Evolutionary conservation across 37 sponge, comb jelly and placozoan genomes (phyloP), one percentile per base, ranked within the genome.

Genomic region (Geodia barretti): DNA sequence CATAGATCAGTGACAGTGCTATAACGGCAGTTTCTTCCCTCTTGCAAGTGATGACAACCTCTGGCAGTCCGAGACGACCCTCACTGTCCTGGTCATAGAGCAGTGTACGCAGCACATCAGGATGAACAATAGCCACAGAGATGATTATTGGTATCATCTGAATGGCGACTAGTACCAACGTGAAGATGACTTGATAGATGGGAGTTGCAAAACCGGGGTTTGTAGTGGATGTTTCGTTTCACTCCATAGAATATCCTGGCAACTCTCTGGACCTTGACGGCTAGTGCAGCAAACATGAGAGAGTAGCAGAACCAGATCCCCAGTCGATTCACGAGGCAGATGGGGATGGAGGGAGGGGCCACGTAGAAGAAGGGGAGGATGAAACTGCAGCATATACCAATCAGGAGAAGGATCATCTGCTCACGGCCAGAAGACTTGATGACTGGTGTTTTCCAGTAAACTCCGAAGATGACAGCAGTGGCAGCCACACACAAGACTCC

Each of bases 371-470:
- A 90, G 0, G 87, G 60, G 2, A 83, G 40, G 0, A 79, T 14
- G 41, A 84, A 93, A 62, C 79, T 83, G 23, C 82, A 68, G 39
- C 75, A 31, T 11, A 93, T 86, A 21, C 94, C 94, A 26, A 78
- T 62, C 23, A 89, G 81, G 1, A 93, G 42, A 2, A 86, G 41
- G 20, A 77, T 67, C 77, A 89, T 85, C 61, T 89, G 94, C 67
- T 93, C 94, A 14, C 94, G 67, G 23, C 94, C 90, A 30, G 94
- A 93, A 24, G 94, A 89, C 40, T 89, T 89, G 34, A 93, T 85
- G 7, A 93, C 78, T 17, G 94, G 77, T 4, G 90, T 86, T 4
- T 78, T 86, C 82, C 84, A 89, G 63, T 65, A 77, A 33, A 74
- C 60, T 7, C 35, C 66, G 31, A 87, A 90, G 14, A 82, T 72